These are phyloP conservation scores for Nematolebias whitei DNA, from an alignment of 2,113 vertebrate genomes.

Conservation along the genomic window DNA sequence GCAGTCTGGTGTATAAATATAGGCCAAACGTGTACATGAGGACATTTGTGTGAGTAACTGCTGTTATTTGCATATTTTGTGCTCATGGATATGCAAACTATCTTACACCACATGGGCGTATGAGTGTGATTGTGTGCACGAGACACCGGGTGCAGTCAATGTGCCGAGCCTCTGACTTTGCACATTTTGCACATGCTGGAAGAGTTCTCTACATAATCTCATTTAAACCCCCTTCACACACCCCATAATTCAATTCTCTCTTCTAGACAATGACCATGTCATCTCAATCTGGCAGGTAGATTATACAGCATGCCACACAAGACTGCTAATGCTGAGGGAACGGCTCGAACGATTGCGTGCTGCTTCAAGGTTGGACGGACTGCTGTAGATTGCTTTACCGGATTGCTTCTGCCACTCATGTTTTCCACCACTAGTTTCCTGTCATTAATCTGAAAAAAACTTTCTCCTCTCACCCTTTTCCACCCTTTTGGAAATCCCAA, in stretches of 20 bases:
- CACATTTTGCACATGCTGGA: constrained; percentile 59
- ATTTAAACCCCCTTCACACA: constrained; percentile 78
- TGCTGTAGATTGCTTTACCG: constrained; percentile 73
- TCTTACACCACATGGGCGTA: constrained; percentile 17
- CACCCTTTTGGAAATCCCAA: constrained; percentile 31
- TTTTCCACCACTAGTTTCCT: constrained; percentile 59
- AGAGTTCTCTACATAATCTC: constrained; percentile 74
- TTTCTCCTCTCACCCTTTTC: constrained; percentile 23
- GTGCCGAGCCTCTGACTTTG: constrained; percentile 58
- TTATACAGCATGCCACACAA: constrained; percentile 75
- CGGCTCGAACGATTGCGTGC: constrained; percentile 63
- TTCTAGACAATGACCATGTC: constrained; percentile 81
- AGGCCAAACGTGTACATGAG: constrained; percentile 26
- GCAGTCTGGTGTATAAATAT: constrained; percentile 5
- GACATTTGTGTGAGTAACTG: constrained; percentile 30
- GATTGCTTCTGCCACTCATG: constrained; percentile 71
- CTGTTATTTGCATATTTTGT: constrained; percentile 39
- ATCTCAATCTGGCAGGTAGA: constrained; percentile 83
- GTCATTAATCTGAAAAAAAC: constrained; percentile 55
- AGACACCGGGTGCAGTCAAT: constrained; percentile 12
- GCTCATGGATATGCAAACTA: constrained; percentile 49
- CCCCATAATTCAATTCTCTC: constrained; percentile 80
- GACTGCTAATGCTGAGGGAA: constrained; percentile 72
- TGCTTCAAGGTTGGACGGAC: constrained; percentile 73
- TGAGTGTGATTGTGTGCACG: constrained; percentile 16